Base-by-base conservation (phyloP, 2,888 invertebrate species). In the Argyresthia albistria region DNA sequence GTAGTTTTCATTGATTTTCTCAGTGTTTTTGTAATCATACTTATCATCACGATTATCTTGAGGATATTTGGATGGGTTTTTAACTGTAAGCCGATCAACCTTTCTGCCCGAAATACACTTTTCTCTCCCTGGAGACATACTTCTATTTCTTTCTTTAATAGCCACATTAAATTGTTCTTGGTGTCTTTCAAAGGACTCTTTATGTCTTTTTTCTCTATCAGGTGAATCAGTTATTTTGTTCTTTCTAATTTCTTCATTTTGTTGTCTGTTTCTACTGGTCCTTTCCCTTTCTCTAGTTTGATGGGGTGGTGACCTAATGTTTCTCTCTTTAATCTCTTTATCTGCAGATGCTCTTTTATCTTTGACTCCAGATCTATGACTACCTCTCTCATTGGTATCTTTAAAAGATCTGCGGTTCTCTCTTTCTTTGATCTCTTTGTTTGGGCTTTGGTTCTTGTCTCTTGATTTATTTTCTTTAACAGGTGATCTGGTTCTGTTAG, bases 381-480 rank as follows among this genome's bases (percentile, higher is more conserved):
- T 25, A 36, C 35, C 9, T 45, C 45, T 35, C 12, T 39, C 42
- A 14, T 50, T 25, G n/a, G 11, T 37, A 1, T 37, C 47, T n/a
- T 51, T 52, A 37, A 57, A 59, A 53, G 56, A 56, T 52, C 58
- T 59, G 50, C 60, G 58, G 25, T 53, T 57, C 56, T 56, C 54
- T 59, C n/a, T 42, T 25, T 25, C 25, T 54, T 42, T 50, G 49
- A 52, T 58, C 59, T 46, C 59, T 56, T 53, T 55, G 55, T 47
- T 57, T 57, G 47, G 55, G 53, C n/a, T 54, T 58, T 8, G 51
- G n/a, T 4, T 52, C 49, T 9, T 46, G 16, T 35, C 37, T 54
- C 10, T 42, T 42, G 11, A 42, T 12, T 48, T 51, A 42, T 53
- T 35, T 46, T 52, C 39, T 46, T 12, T 37, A 43, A 35, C 43